Evolutionary conservation across 1,140 invertebrate species (phyloP).

Genomic region (Latrodectus geometricus): DNA sequence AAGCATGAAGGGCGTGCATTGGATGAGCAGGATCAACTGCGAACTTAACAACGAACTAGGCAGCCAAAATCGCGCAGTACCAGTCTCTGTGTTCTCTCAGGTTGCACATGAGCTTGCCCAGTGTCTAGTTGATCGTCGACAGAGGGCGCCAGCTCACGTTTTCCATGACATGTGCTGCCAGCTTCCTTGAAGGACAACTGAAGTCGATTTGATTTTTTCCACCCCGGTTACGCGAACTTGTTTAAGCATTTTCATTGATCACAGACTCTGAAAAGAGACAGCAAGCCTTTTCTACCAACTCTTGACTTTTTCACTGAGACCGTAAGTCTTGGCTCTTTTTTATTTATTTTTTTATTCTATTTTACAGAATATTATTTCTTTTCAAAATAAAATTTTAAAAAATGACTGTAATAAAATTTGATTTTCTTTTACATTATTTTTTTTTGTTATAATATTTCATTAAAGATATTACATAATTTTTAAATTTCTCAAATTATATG

Average conservation of each 20-base stretch:
- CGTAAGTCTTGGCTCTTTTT: not conserved
- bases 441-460: too few relatives aligned
- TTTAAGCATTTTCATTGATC: not conserved
- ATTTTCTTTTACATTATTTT: too few relatives aligned
- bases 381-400: too few relatives aligned
- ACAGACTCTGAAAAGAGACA: not conserved
- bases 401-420: too few relatives aligned
- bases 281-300: not conserved
- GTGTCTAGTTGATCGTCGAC: conserved; percentile 20
- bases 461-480: too few relatives aligned
- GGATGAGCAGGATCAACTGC: conserved; percentile 50
- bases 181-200: conserved; percentile 2
- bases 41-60: conserved; percentile 36
- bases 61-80: conserved; percentile 46
- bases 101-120: conserved; percentile 37
- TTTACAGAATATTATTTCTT: too few relatives aligned
- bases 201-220: not conserved
- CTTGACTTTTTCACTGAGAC: not conserved
- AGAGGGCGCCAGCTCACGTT: conserved; percentile 45
- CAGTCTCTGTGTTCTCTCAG: conserved; percentile 50
- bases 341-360: not conserved
- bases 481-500: too few relatives aligned
- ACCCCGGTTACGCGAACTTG: not conserved
- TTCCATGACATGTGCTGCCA: conserved; percentile 11
- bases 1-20: conserved; percentile 58